phyloP scores from a whole-genome alignment of 2,113 vertebrate species.

The Etia nguti region DNA sequence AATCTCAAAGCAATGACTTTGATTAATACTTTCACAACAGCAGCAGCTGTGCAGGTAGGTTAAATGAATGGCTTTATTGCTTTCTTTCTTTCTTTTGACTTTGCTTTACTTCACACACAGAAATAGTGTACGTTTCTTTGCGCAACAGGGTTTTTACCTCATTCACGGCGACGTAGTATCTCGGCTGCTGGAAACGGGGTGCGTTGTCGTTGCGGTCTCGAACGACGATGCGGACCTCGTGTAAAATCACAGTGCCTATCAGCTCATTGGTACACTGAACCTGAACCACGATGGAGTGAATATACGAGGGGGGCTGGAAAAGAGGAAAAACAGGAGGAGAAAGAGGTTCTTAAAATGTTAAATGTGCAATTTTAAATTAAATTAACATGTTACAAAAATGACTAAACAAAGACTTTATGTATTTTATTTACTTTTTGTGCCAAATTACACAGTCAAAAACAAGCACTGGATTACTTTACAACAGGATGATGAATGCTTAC shows the following conservation, averaged over 20 bases:
- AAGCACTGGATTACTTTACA: background rate
- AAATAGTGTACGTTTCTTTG: background rate
- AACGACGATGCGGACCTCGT: constrained; percentile 94
- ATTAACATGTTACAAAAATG: background rate
- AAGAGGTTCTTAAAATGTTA: background rate
- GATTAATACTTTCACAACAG: background rate
- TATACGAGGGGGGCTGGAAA: constrained; percentile 85
- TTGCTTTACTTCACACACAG: background rate
- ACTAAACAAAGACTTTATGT: background rate
- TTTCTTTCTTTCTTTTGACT: background rate
- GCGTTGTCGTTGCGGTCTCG: constrained; percentile 92
- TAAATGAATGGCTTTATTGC: background rate
- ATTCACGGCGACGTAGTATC: constrained; percentile 86
- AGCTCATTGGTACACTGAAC: constrained; percentile 92
- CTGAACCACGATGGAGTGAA: constrained; percentile 95
- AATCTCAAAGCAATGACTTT: background rate
- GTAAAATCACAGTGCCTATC: constrained; percentile 88
- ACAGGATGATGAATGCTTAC: background rate
- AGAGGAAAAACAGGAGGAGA: background rate
- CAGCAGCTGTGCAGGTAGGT: background rate
- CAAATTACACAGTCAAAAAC: background rate
- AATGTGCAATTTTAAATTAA: background rate
- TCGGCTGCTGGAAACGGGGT: constrained; percentile 84
- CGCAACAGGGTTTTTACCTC: constrained; percentile 76
- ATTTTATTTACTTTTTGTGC: background rate